Evolutionary conservation across 2,113 vertebrate genomes (phyloP).

Genomic region (Struthidea cinerea): DNA sequence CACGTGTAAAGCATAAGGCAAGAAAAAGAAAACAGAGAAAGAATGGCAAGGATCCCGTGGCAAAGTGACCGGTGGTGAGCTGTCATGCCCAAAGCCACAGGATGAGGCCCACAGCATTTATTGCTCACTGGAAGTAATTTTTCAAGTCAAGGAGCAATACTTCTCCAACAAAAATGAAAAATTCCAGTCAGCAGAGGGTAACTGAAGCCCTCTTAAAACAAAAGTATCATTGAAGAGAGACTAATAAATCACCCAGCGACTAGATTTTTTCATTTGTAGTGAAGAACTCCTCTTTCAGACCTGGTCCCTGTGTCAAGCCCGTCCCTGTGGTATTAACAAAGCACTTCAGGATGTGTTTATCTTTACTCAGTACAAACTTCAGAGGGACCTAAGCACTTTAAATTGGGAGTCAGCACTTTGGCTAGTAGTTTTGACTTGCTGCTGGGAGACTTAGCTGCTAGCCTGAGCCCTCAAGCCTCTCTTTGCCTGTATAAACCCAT

Average conservation of each 20-base stretch:
- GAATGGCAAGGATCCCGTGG: constrained; percentile 8
- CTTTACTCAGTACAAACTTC: background rate
- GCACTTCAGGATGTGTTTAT: background rate
- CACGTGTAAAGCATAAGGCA: constrained; percentile 42
- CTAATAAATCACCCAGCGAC: constrained; percentile 9
- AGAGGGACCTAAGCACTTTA: background rate
- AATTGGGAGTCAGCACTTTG: background rate
- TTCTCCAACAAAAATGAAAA: constrained; percentile 46
- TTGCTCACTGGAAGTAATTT: constrained; percentile 26
- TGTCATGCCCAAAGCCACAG: constrained; percentile 38
- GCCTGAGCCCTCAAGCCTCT: background rate
- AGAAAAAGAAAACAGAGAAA: constrained; percentile 50
- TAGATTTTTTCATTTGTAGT: background rate
- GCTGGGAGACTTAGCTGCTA: background rate
- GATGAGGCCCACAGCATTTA: background rate
- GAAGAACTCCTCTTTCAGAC: background rate
- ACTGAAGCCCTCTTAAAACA: constrained; percentile 27
- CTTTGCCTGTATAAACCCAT: background rate
- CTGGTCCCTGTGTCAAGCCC: background rate
- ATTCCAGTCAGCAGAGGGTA: constrained; percentile 28
- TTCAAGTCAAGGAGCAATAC: constrained; percentile 39
- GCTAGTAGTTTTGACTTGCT: background rate
- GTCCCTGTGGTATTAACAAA: background rate
- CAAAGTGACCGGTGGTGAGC: constrained; percentile 20
- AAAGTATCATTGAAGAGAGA: constrained; percentile 5